These are phyloP conservation scores for Calidris pygmaea DNA, from an alignment of 2,113 vertebrate genomes.

Conservation along the genomic window DNA sequence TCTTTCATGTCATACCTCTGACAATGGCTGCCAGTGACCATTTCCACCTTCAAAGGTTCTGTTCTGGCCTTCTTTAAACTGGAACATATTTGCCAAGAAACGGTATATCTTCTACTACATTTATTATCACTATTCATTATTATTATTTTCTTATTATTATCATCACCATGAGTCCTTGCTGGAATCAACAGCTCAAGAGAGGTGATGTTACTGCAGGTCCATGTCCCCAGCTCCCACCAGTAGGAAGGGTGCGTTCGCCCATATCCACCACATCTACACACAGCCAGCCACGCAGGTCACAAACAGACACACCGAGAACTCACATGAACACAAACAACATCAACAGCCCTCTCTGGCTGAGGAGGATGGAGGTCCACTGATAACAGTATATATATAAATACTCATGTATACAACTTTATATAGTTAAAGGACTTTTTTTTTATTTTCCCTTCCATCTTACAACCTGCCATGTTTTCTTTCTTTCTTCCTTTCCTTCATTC, in stretches of 20 bases:
- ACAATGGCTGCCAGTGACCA: neutral
- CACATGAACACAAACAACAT: neutral
- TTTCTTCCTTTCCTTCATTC: neutral
- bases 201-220: neutral
- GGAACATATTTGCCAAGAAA: neutral
- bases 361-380: neutral
- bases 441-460: neutral
- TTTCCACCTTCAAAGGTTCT: neutral
- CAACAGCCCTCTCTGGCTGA: neutral
- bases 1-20: rapidly evolving
- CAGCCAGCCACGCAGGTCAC: neutral
- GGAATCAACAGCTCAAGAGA: neutral
- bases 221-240: rapidly evolving
- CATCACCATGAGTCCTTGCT: too few relatives aligned
- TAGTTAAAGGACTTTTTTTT: neutral
- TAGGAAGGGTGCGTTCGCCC: neutral
- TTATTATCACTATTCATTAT: neutral
- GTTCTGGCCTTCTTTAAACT: neutral
- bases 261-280: rapidly evolving
- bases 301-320: neutral
- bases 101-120: neutral
- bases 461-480: neutral
- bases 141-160: neutral
- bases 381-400: neutral
- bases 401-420: neutral